These are phyloP conservation scores for Microctonus brassicae DNA, from an alignment of 2,888 invertebrate species.

Conservation along the genomic window DNA sequence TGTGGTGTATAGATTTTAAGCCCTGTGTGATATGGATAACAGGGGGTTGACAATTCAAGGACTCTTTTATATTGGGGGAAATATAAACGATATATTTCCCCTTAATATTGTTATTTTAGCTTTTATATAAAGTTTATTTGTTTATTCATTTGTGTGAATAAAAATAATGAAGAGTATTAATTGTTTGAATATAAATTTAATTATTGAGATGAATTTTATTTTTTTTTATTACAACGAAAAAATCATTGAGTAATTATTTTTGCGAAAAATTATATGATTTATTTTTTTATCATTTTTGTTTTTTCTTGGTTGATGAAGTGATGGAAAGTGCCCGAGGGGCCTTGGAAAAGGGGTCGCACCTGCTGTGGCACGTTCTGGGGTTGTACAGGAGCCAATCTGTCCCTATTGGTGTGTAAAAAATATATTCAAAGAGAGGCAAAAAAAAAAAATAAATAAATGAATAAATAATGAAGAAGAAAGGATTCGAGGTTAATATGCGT, in stretches of 20 bases:
- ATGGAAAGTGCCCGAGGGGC: slow-evolving; percentile 41
- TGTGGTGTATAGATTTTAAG: background rate
- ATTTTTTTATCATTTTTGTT: background rate
- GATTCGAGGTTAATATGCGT: background rate
- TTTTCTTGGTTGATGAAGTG: background rate
- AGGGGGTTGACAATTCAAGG: background rate
- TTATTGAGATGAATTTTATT: no score
- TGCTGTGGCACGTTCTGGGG: slow-evolving; percentile 50
- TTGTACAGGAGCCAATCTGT: slow-evolving; percentile 26
- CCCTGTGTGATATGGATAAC: background rate
- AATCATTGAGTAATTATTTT: background rate
- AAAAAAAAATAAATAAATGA: background rate
- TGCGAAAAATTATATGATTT: background rate
- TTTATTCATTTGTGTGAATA: no score
- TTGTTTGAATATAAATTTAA: no score
- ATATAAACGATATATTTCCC: no score
- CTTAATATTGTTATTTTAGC: no score
- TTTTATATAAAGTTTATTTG: no score
- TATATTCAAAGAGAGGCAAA: background rate
- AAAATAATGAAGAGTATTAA: no score
- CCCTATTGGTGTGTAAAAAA: background rate
- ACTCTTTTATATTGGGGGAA: background rate
- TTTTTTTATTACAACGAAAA: no score
- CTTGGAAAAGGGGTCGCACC: slow-evolving; percentile 61
- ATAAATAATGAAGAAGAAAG: background rate